Evolutionary conservation across 2,888 invertebrate species (phyloP).

Genomic region (Leptinotarsa haldemani): DNA sequence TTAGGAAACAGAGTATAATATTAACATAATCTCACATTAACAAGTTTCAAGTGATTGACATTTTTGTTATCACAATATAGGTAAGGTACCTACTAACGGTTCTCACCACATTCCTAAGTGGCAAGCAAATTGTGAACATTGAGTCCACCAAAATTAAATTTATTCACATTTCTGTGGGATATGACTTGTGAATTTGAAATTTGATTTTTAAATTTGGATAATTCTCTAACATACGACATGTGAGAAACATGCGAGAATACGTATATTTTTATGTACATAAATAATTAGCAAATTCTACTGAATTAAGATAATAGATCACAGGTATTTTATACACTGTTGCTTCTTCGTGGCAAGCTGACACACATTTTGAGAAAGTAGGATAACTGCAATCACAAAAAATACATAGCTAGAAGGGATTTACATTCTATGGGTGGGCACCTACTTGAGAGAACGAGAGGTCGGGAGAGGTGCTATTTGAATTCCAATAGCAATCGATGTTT

Average conservation of each 20-base stretch:
- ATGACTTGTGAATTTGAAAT: no score
- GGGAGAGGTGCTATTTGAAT: background rate
- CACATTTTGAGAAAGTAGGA: constrained; percentile 58
- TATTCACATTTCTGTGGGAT: no score
- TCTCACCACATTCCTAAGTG: no score
- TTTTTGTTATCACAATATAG: no score
- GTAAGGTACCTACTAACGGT: no score
- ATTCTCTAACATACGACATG: constrained; percentile 8
- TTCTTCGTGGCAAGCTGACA: constrained; percentile 46
- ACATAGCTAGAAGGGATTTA: constrained; percentile 46
- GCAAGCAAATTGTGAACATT: no score
- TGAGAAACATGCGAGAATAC: background rate
- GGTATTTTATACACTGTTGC: background rate
- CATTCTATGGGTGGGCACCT: constrained; percentile 23
- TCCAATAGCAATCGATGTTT: constrained; percentile 13
- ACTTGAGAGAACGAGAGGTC: background rate
- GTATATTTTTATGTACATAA: background rate
- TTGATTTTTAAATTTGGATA: no score
- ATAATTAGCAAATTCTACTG: constrained; percentile 10
- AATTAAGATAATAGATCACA: background rate
- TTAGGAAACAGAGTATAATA: no score
- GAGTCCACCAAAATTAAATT: no score
- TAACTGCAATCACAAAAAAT: constrained; percentile 45
- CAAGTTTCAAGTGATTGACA: no score
- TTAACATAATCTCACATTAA: no score